These are phyloP conservation scores for Eristalis tenax DNA, from an alignment of 2,888 invertebrate genomes.

Conservation along the genomic window DNA sequence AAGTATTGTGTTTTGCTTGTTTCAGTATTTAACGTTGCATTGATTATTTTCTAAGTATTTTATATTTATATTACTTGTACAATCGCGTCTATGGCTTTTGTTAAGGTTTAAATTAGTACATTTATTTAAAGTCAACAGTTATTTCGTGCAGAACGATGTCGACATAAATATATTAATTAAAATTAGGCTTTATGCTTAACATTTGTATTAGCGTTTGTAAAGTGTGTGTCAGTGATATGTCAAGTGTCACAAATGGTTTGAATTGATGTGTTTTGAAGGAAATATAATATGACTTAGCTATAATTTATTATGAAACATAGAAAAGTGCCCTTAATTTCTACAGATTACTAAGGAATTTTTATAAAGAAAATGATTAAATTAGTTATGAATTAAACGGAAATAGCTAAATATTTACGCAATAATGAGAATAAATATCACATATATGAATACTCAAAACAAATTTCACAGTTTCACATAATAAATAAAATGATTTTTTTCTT, in stretches of 20 bases:
- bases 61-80: not conserved
- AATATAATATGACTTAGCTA: conserved; percentile 16
- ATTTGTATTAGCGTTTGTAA: conserved; percentile 38
- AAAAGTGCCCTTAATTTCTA: not conserved
- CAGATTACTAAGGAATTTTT: not conserved
- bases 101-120: not conserved
- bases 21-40: conserved; percentile 31
- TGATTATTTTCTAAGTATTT: conserved; percentile 13
- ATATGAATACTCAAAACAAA: not conserved
- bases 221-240: conserved; percentile 13
- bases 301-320: conserved; percentile 15
- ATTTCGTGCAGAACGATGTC: conserved; percentile 55
- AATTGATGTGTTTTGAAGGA: conserved; percentile 21
- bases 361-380: not conserved
- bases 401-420: not conserved
- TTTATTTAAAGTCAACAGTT: conserved; percentile 27
- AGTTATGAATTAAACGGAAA: not conserved
- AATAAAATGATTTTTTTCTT: too few species aligned
- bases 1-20: conserved; percentile 51
- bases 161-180: conserved; percentile 29
- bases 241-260: conserved; percentile 60
- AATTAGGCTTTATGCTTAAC: conserved; percentile 38
- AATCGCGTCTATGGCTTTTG: conserved; percentile 1
- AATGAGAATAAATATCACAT: not conserved
- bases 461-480: not conserved